Conservation (phyloP, 2,888 invertebrate genomes). For the Arge pagana region DNA sequence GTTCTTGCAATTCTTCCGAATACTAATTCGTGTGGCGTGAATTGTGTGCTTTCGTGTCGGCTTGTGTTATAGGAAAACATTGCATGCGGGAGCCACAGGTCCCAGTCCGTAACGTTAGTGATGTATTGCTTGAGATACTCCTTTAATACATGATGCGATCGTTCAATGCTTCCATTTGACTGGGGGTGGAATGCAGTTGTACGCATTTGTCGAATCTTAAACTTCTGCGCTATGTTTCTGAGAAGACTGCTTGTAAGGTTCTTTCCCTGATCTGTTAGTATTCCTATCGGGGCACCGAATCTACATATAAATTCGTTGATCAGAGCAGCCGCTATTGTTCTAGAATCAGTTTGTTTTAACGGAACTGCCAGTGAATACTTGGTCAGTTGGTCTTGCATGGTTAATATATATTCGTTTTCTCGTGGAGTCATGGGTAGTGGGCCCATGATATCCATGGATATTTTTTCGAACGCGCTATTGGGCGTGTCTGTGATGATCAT, state of each 20-base stretch:
- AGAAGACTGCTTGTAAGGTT: constrained; percentile 22
- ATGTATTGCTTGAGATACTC: constrained; percentile 21
- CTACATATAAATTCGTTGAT: constrained; percentile 22
- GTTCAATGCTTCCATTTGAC: constrained; percentile 22
- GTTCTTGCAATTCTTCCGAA: constrained; percentile 21
- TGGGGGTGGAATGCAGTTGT: constrained; percentile 27
- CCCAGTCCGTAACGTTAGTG: constrained; percentile 16
- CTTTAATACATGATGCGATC: constrained; percentile 19
- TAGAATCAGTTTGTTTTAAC: constrained; percentile 12
- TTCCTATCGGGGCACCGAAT: constrained; percentile 21
- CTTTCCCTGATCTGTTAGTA: constrained; percentile 27
- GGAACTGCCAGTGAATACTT: constrained; percentile 24
- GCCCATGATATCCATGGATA: constrained; percentile 28
- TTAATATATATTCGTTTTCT: constrained; percentile 30
- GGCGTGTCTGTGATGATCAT: constrained; percentile 22
- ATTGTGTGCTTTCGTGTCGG: constrained; percentile 24
- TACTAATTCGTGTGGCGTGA: constrained; percentile 25
- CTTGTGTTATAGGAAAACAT: constrained; percentile 27
- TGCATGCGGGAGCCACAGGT: constrained; percentile 21
- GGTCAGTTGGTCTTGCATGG: constrained; percentile 19
- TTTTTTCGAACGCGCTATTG: constrained; percentile 16
- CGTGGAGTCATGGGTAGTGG: constrained; percentile 18
- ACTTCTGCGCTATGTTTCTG: constrained; percentile 9
- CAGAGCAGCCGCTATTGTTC: constrained; percentile 25
- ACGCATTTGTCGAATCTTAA: constrained; percentile 18